Evolutionary conservation across 2,113 vertebrate species (phyloP).

Genomic region (Sinosuthora webbiana): DNA sequence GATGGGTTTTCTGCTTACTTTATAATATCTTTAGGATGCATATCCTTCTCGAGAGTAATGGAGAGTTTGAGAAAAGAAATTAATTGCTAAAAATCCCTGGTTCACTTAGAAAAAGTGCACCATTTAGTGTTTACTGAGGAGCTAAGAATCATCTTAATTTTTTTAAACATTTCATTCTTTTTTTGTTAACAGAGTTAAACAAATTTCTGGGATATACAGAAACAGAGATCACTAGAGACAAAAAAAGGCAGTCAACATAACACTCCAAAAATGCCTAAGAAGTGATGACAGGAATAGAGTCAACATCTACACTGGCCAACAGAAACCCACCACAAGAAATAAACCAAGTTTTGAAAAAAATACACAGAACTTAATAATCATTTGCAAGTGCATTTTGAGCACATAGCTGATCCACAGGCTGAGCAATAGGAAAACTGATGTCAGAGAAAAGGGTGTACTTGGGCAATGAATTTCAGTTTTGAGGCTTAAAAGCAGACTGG

Average conservation of each 20-base stretch:
- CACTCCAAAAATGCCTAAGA: slow-evolving; percentile 6
- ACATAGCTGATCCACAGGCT: background rate
- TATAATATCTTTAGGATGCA: slow-evolving; percentile 37
- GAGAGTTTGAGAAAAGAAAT: slow-evolving; percentile 8
- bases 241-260: background rate
- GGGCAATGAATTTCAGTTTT: background rate
- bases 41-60: slow-evolving; percentile 3
- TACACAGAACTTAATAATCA: slow-evolving; percentile 6
- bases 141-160: background rate
- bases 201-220: background rate
- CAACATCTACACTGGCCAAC: background rate
- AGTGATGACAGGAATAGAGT: background rate
- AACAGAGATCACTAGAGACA: background rate
- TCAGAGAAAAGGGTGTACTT: background rate
- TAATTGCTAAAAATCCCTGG: background rate
- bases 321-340: slow-evolving; percentile 14
- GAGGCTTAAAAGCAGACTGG: background rate
- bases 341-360: background rate
- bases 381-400: background rate
- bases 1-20: slow-evolving; percentile 8
- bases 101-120: background rate
- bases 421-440: background rate
- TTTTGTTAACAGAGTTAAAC: background rate
- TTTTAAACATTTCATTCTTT: background rate
- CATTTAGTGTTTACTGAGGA: background rate